These are phyloP conservation scores for Melanaphis sacchari DNA, from an alignment of 1,140 invertebrate genomes.

Conservation along the genomic window DNA sequence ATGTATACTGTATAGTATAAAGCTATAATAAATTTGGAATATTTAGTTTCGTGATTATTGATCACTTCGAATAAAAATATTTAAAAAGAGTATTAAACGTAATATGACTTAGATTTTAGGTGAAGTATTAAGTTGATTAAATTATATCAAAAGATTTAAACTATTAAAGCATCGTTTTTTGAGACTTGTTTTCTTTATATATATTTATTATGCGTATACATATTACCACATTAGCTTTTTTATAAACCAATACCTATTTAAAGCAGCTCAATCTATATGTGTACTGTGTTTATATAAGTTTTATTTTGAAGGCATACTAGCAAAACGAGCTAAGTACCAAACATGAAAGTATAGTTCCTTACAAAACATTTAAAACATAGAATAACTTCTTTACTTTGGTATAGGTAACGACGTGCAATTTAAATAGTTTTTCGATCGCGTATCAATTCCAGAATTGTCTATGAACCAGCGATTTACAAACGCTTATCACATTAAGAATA, in stretches of 20 bases:
- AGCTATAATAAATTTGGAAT: not conserved
- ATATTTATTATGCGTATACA: no score
- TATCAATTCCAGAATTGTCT: constrained; percentile 71
- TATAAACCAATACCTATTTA: not conserved
- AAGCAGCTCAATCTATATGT: not conserved
- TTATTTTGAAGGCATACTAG: not conserved
- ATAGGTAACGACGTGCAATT: constrained; percentile 84
- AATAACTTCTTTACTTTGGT: constrained; percentile 86
- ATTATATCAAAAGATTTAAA: not conserved
- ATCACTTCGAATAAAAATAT: not conserved
- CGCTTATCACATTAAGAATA: constrained; percentile 76
- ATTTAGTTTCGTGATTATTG: not conserved
- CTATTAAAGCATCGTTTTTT: not conserved
- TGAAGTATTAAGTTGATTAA: not conserved
- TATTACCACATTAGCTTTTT: not conserved
- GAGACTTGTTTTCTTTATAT: not conserved
- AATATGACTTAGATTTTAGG: not conserved
- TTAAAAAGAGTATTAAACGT: no score
- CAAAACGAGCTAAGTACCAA: constrained; percentile 79
- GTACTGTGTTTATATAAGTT: not conserved
- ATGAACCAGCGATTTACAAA: constrained; percentile 73
- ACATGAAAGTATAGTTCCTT: constrained; percentile 94
- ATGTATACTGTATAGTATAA: not conserved
- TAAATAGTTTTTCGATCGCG: constrained; percentile 70
- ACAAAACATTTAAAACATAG: constrained; percentile 84